A percentile compares a stretch with the other conserved stretches of the same genome.
These are phyloP conservation scores for Wasmannia auropunctata DNA, from an alignment of 1,140 invertebrate genomes.

Conservation along the genomic window DNA sequence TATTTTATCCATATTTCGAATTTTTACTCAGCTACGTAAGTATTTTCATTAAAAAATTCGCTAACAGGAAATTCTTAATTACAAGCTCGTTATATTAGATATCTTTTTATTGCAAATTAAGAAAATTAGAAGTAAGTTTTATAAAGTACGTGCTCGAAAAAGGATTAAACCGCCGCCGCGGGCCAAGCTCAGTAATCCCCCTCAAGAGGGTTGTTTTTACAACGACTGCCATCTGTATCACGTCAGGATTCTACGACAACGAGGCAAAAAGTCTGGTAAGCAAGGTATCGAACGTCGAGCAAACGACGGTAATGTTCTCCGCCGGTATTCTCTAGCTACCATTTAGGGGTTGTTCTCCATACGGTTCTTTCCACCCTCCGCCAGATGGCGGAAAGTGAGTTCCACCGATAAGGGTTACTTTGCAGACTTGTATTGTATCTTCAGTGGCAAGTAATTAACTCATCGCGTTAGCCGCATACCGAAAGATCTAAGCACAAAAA, in stretches of 20 bases:
- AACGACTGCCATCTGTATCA: constrained; percentile 40
- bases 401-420: constrained; percentile 28
- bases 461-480: neutral
- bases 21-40: neutral
- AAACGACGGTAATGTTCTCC: constrained; percentile 10
- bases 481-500: neutral
- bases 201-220: constrained; percentile 15
- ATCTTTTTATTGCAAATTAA: neutral
- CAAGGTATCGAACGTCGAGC: constrained; percentile 40
- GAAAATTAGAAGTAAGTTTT: neutral
- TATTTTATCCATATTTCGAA: neutral
- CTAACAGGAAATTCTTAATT: neutral
- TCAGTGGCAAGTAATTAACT: constrained; percentile 6
- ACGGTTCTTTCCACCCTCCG: constrained; percentile 52
- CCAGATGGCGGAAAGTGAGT: constrained; percentile 53
- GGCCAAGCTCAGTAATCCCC: neutral
- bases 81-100: neutral
- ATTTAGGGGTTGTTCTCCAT: constrained; percentile 18
- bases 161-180: neutral
- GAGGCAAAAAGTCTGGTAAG: constrained; percentile 7
- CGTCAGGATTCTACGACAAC: neutral
- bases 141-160: neutral
- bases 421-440: constrained; percentile 18
- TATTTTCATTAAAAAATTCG: neutral
- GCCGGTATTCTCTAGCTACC: constrained; percentile 54